Base-by-base conservation (phyloP, 2,113 vertebrate species). In the Mungos mungo region DNA sequence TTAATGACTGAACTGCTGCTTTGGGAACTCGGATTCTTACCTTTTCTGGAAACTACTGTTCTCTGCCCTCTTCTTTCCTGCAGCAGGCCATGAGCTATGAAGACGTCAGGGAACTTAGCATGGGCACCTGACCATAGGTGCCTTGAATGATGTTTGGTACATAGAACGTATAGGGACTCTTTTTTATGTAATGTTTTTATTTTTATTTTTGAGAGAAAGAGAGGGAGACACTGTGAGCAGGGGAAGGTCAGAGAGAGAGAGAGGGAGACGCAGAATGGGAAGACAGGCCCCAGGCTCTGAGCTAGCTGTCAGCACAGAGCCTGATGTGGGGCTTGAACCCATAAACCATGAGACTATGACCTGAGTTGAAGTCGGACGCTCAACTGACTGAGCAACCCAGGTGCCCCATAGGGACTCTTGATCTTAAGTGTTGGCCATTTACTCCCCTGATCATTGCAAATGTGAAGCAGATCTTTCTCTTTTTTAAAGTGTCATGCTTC, bases 381-480 rank as follows among this genome's bases (percentile, higher is more conserved):
- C 10, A 47, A 47, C 45, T 10, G 45, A 47, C 7, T 47, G 45
- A 47, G 45, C 45, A 7, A 47, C 45, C 45, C 45, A 47, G 45
- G 45, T 10, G 45, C 9, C 45, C 45, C 45, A 47, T 47, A 47
- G 66, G 52, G 72, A 92, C 57, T 72, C 25, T n/a, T 79, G 47
- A 77, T 57, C 71, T 74, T 18, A 47, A 85, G 15, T 50, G 12
- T 77, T 79, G 41, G 50, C 21, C n/a, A 94, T 74, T 95, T 87
- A 82, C n/a, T 94, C 76, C n/a, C 90, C n/a, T 83, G 57, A 52
- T 71, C 47, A 81, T 52, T 88, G 94, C 33, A 38, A 87, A 68
- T 4, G 52, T 31, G 68, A 88, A 50, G 31, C 0, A 82, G 15
- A 87, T 76, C 33, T 86, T 86, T 89, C 16, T 77, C 21, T 54